A percentile compares a stretch with the other conserved stretches of the same genome.
Conservation (phyloP, 2,113 vertebrate species). For the Megatriorchis doriae region DNA sequence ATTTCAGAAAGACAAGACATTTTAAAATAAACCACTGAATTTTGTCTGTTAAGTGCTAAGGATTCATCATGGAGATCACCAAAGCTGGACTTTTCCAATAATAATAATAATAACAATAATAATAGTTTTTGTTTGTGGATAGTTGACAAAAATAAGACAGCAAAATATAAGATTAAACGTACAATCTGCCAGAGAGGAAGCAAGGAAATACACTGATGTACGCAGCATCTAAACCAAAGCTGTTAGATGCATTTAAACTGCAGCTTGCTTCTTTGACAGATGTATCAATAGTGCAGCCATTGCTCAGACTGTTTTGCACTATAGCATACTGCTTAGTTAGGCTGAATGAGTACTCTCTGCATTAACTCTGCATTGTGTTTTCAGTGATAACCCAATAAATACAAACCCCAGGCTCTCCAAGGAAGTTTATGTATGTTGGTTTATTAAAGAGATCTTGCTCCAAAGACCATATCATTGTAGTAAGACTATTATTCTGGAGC, state of each 20-base stretch:
- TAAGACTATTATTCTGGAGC: not conserved
- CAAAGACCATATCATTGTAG: not conserved
- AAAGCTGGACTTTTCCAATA: not conserved
- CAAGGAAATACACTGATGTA: not conserved
- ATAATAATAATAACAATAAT: not conserved
- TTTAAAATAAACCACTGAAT: not conserved
- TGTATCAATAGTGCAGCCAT: too few species aligned
- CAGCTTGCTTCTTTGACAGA: not conserved
- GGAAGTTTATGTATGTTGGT: not conserved
- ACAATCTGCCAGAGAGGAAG: not conserved
- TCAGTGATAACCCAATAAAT: not conserved
- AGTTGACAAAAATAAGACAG: not conserved
- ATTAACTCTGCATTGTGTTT: not conserved
- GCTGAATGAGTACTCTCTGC: not conserved
- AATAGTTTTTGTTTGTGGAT: not conserved
- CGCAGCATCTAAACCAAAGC: not conserved
- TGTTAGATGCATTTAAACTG: not conserved
- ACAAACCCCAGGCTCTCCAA: not conserved
- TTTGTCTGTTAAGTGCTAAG: not conserved
- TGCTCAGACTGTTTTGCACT: not conserved
- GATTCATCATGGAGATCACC: not conserved
- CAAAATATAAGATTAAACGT: not conserved
- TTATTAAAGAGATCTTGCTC: not conserved
- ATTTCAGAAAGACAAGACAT: not conserved
- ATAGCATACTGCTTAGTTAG: not conserved